Base-by-base conservation (phyloP, 2,797 vertebrate species). In the Argya squamiceps region DNA sequence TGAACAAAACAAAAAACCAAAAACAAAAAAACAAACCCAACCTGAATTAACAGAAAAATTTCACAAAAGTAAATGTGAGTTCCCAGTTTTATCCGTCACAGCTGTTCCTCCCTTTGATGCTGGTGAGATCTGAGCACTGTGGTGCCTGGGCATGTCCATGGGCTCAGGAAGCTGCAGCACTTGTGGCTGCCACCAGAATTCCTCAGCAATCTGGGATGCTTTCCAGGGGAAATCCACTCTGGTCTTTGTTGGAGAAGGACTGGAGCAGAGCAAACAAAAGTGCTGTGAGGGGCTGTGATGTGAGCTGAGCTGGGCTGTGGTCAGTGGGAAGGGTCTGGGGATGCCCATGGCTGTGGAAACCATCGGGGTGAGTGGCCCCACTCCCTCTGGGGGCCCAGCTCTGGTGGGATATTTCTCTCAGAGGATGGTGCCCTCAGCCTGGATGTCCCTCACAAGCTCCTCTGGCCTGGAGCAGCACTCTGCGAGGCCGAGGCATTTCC, bases 81-180 rank as follows among this genome's bases (percentile, higher is more conserved):
- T 52, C 52, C 58, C 36, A 14, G 30, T 67, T 78, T 47, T 22
- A 3, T 10, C n/a, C 43, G 52, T 34, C 73, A 17, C 69, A 78
- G 46, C 41, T 52, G 26, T 26, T 78, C 55, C 21, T 39, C 27
- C 6, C 15, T 56, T 78, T 46, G 50, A 22, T 73, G 75, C n/a
- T 53, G 55, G 75, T 76, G 60, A 64, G 71, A 58, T 41, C 59
- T 78, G 65, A 74, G 81, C 80, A 13, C 49, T 0, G 0, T 4
- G 49, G 11, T 46, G 43, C 16, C 52, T 8, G 46, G 58, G 24
- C 44, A 27, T 1, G 29, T 37, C 88, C 0, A 0, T 4, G n/a
- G 46, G 34, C 75, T 69, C 71, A 9, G 47, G 50, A 67, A 67
- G 58, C 60, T 60, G 71, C 29, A 67, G 75, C 11, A 6, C 32